A percentile compares a stretch with the other conserved stretches of the same genome.
Conservation (phyloP, 2,797 vertebrate genomes). For the Amblyopsis hoosieri region DNA sequence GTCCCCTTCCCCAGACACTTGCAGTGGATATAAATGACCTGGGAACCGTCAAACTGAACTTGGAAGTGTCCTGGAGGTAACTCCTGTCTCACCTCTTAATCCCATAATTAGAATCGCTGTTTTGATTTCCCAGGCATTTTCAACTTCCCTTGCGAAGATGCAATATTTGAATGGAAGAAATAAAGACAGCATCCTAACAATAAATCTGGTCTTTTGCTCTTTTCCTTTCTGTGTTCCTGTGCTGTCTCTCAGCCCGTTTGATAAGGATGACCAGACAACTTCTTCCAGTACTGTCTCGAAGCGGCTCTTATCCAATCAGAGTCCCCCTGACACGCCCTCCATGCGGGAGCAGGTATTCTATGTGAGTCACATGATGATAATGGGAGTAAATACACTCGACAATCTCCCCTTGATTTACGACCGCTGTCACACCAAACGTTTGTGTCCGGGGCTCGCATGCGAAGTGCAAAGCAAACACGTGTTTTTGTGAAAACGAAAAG, state of each 20-base stretch:
- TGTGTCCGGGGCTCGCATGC: conserved; percentile 2
- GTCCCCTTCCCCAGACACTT: conserved; percentile 93
- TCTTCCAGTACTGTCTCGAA: conserved; percentile 92
- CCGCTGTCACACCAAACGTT: neutral
- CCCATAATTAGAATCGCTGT: neutral
- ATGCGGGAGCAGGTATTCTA: conserved; percentile 98
- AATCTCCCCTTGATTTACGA: neutral
- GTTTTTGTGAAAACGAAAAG: neutral
- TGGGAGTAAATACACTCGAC: neutral
- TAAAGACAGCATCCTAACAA: neutral
- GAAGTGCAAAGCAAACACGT: neutral
- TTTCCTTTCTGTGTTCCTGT: neutral
- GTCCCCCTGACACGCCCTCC: conserved; percentile 95
- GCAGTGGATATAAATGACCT: conserved; percentile 98
- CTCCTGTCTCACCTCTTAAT: conserved; percentile 4
- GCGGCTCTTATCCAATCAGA: conserved; percentile 95
- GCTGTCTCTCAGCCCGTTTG: conserved; percentile 86
- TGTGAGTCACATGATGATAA: conserved; percentile 79
- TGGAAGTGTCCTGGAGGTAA: conserved; percentile 98
- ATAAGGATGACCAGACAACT: conserved; percentile 94
- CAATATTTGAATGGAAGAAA: neutral
- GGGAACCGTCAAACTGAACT: conserved; percentile 95
- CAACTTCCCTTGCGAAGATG: neutral
- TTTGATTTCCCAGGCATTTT: neutral
- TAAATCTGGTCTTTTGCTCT: neutral